These are phyloP conservation scores for Cyclura pinguis DNA, from an alignment of 2,797 vertebrate genomes.

Conservation along the genomic window DNA sequence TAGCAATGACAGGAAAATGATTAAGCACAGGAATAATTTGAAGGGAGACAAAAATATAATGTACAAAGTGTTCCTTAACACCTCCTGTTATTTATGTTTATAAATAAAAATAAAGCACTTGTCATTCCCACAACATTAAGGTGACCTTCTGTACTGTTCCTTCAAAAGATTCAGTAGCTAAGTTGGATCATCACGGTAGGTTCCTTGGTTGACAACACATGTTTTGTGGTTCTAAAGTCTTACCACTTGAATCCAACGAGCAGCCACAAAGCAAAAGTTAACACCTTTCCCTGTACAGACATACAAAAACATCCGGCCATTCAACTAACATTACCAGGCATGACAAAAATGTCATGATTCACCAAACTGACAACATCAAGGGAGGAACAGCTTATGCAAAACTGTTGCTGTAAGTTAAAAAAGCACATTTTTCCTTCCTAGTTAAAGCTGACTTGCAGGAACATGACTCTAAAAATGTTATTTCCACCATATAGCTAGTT, in stretches of 20 bases:
- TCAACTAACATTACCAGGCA: conserved; percentile 6
- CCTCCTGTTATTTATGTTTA: conserved; percentile 20
- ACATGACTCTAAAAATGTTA: neutral
- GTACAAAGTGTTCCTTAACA: conserved; percentile 4
- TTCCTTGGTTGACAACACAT: neutral
- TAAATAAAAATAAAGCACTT: neutral
- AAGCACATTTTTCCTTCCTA: neutral
- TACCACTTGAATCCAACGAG: neutral
- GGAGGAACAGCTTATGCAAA: conserved; percentile 45
- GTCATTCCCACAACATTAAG: neutral
- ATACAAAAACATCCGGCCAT: conserved; percentile 8
- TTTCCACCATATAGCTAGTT: neutral
- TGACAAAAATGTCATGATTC: conserved; percentile 47
- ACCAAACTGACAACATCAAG: conserved; percentile 34
- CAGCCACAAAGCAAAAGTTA: conserved; percentile 15
- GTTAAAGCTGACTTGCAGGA: conserved; percentile 17
- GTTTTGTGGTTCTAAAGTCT: neutral
- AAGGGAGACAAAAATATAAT: neutral
- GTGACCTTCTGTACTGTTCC: neutral
- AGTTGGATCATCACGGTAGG: conserved; percentile 5
- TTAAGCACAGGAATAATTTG: neutral
- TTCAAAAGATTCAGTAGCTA: neutral
- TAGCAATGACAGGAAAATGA: neutral
- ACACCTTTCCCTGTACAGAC: neutral
- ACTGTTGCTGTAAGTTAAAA: conserved; percentile 19